Conservation (phyloP, 2,888 invertebrate species). For the Drosophila percnosoma region DNA sequence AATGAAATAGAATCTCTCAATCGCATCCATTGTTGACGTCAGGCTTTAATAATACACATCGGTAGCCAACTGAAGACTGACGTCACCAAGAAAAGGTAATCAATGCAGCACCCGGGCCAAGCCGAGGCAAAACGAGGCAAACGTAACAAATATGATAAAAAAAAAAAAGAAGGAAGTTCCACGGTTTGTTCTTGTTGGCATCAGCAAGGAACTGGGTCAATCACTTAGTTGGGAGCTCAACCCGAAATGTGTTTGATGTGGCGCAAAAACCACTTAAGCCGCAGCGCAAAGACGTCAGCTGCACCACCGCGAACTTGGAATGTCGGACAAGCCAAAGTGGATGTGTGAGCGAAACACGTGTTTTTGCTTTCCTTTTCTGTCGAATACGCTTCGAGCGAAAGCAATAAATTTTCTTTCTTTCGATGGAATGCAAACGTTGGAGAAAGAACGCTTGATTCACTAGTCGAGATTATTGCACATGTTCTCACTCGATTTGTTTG, state of each 20-base stretch:
- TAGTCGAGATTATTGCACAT: background rate
- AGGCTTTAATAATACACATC: slow-evolving; percentile 3
- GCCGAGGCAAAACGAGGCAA: slow-evolving; percentile 21
- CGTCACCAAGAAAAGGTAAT: slow-evolving; percentile 58
- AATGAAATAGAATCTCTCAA: slow-evolving; percentile 37
- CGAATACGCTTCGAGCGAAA: slow-evolving; percentile 1
- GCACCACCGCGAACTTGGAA: slow-evolving; percentile 40
- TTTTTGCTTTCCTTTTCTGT: background rate
- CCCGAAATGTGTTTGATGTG: slow-evolving; percentile 35
- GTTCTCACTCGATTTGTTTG: slow-evolving; percentile 7
- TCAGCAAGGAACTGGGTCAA: slow-evolving; percentile 67
- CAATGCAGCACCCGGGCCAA: slow-evolving; percentile 46
- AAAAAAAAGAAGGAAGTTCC: background rate
- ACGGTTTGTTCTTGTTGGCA: slow-evolving; percentile 9
- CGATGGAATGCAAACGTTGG: background rate
- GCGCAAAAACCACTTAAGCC: slow-evolving; percentile 55
- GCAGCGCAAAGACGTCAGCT: slow-evolving; percentile 34
- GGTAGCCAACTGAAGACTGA: slow-evolving; percentile 37
- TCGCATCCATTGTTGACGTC: slow-evolving; percentile 34
- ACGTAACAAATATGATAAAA: slow-evolving; percentile 39
- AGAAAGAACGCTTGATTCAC: background rate
- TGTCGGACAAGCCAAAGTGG: slow-evolving; percentile 6
- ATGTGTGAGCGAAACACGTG: slow-evolving; percentile 5
- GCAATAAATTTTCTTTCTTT: background rate
- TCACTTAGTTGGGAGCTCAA: slow-evolving; percentile 39